phyloP scores from a whole-genome alignment of 2,797 vertebrate species.

The Vultur gryphus region DNA sequence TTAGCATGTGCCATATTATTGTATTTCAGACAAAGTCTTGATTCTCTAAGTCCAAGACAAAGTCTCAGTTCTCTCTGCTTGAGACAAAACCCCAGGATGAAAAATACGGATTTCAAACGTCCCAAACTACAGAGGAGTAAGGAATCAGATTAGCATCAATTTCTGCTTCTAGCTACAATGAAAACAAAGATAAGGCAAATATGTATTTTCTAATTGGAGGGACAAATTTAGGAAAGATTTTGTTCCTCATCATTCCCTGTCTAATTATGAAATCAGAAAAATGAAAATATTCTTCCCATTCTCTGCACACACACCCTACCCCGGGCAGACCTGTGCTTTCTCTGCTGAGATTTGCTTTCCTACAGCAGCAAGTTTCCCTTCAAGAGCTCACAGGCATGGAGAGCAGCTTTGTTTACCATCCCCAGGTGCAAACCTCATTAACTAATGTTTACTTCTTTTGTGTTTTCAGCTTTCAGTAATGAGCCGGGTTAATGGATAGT shows the following conservation, averaged over 20 bases:
- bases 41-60: slow-evolving; percentile 38
- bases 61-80: background rate
- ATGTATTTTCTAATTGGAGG: background rate
- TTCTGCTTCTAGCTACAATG: background rate
- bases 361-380: background rate
- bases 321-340: background rate
- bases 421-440: slow-evolving; percentile 6
- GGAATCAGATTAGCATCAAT: background rate
- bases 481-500: background rate
- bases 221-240: background rate
- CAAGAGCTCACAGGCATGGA: background rate
- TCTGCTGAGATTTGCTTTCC: background rate
- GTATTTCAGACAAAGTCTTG: slow-evolving; percentile 41
- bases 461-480: slow-evolving; percentile 32
- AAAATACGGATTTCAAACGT: background rate
- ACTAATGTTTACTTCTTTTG: slow-evolving; percentile 37
- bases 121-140: background rate
- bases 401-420: slow-evolving; percentile 33
- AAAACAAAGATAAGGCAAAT: background rate
- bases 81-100: background rate
- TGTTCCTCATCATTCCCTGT: background rate
- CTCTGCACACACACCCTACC: background rate
- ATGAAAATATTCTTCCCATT: background rate
- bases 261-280: background rate
- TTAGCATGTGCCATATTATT: background rate